Evolutionary conservation across 2,113 vertebrate genomes (phyloP).

Genomic region (Nothocercus nigrocapillus): DNA sequence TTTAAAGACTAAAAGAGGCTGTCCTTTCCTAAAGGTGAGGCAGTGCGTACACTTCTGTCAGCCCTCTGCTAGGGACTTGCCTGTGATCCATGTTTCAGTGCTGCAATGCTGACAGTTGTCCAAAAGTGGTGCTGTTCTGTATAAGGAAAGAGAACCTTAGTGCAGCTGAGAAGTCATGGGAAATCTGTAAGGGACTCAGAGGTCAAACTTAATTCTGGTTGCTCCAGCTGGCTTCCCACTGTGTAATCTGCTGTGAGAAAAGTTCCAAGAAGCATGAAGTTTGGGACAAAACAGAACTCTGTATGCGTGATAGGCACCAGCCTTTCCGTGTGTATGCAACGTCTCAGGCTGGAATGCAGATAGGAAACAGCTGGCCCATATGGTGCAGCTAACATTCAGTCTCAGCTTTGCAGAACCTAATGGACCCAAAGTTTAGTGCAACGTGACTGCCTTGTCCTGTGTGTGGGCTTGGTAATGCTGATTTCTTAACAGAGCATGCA

Average conservation of each 20-base stretch:
- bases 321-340: background rate
- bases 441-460: background rate
- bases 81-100: no score
- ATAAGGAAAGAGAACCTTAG: background rate
- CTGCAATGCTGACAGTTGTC: background rate
- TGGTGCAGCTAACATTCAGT: background rate
- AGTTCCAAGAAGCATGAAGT: background rate
- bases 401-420: background rate
- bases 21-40: background rate
- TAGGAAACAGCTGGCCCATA: background rate
- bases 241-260: constrained; percentile 36
- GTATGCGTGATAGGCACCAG: background rate
- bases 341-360: background rate
- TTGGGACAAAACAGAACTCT: background rate
- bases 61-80: background rate
- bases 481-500: background rate
- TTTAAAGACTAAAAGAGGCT: background rate
- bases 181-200: constrained; percentile 15
- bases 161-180: constrained; percentile 23
- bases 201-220: constrained; percentile 20
- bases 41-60: background rate
- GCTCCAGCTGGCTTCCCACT: constrained; percentile 46
- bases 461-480: background rate
- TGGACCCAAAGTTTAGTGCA: background rate
- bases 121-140: background rate